Evolutionary conservation across 2,797 vertebrate species (phyloP).

Genomic region (Neoniphon sammara): DNA sequence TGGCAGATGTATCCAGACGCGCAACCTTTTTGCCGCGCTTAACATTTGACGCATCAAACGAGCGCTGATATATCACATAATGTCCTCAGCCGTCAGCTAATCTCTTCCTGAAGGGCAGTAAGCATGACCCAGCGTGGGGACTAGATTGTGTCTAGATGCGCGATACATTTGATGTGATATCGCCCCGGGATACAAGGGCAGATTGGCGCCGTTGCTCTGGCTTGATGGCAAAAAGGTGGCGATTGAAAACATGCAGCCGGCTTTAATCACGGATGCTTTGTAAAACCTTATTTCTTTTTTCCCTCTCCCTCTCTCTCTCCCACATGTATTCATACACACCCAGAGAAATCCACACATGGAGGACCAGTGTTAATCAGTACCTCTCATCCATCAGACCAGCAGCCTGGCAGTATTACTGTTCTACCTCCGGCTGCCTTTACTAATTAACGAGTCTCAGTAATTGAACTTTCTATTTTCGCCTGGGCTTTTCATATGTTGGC

Average conservation of each 20-base stretch:
- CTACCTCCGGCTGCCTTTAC: slow-evolving; percentile 50
- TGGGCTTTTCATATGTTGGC: slow-evolving; percentile 16
- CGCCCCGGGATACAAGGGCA: neutral
- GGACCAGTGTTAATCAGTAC: slow-evolving; percentile 51
- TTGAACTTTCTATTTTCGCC: slow-evolving; percentile 62
- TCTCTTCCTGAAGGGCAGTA: neutral
- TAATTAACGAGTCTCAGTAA: slow-evolving; percentile 61
- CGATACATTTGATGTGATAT: neutral
- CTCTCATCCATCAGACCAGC: slow-evolving; percentile 59
- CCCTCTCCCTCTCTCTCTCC: neutral
- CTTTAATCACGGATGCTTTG: slow-evolving; percentile 19
- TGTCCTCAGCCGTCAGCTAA: neutral
- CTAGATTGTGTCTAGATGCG: neutral
- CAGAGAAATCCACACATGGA: neutral
- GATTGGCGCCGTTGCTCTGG: neutral
- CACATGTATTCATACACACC: slow-evolving; percentile 10
- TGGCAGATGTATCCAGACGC: neutral
- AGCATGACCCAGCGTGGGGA: neutral
- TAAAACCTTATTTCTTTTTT: neutral
- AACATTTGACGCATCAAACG: neutral
- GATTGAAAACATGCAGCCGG: slow-evolving; percentile 10
- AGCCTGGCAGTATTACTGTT: slow-evolving; percentile 38
- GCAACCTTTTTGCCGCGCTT: neutral
- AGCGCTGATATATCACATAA: slow-evolving; percentile 1
- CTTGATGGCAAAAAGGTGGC: slow-evolving; percentile 17